Evolutionary conservation across 2,797 vertebrate genomes (phyloP).

Genomic region (Scolopax rusticola): DNA sequence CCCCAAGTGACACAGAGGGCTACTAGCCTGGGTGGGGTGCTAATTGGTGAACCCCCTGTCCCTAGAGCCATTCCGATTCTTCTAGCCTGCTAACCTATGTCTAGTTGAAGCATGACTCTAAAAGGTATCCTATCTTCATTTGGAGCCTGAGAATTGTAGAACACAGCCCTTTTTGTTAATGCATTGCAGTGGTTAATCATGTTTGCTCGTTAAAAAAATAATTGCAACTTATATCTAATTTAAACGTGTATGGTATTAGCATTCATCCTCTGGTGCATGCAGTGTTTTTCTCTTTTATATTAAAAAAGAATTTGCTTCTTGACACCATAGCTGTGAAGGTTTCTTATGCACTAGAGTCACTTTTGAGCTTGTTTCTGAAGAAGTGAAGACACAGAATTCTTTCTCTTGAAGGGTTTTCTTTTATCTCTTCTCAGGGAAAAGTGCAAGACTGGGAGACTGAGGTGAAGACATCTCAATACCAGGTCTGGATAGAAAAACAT

Average conservation of each 20-base stretch:
- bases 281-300: slow-evolving; percentile 26
- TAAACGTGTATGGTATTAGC: slow-evolving; percentile 11
- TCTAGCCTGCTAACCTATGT: background rate
- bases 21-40: background rate
- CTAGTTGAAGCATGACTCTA: background rate
- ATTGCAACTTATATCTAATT: slow-evolving; percentile 18
- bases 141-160: background rate
- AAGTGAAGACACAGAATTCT: slow-evolving; percentile 10
- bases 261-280: slow-evolving; percentile 2
- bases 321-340: slow-evolving; percentile 7
- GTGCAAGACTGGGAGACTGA: background rate
- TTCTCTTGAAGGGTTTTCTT: slow-evolving; percentile 27
- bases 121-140: background rate
- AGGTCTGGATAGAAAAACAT: background rate
- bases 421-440: background rate
- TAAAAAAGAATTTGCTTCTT: background rate
- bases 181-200: background rate
- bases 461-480: background rate
- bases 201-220: background rate
- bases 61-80: background rate
- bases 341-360: background rate
- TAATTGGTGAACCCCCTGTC: background rate
- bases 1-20: background rate
- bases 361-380: slow-evolving; percentile 36
- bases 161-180: background rate